A percentile compares a stretch with the other conserved stretches of the same genome.
These are phyloP conservation scores for Naso thynnoides DNA, from an alignment of 2,797 vertebrate species.

Conservation along the genomic window DNA sequence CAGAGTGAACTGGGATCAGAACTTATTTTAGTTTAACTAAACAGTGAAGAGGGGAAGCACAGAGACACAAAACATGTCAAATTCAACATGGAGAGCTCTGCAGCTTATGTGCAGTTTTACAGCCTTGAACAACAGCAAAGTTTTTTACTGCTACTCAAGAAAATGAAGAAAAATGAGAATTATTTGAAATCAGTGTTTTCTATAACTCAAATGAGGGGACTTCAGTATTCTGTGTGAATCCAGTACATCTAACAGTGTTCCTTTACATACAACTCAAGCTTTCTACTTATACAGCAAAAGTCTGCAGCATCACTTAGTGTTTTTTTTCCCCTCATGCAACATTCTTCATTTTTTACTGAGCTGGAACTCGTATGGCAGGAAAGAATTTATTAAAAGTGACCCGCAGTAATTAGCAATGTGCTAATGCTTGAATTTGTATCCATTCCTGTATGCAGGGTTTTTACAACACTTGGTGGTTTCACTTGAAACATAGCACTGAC, in stretches of 20 bases:
- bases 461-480: slow-evolving; percentile 79
- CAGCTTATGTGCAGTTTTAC: slow-evolving; percentile 20
- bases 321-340: slow-evolving; percentile 60
- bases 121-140: too few relatives aligned
- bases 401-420: slow-evolving; percentile 81
- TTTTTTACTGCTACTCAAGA: slow-evolving; percentile 6
- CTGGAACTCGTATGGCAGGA: slow-evolving; percentile 76
- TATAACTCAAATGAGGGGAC: slow-evolving; percentile 16
- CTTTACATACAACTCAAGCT: slow-evolving; percentile 23
- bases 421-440: slow-evolving; percentile 84
- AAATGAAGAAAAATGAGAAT: slow-evolving; percentile 36
- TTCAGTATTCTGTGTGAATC: slow-evolving; percentile 27
- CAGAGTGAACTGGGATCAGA: slow-evolving; percentile 24
- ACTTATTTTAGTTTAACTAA: slow-evolving; percentile 51
- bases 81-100: slow-evolving; percentile 12
- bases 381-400: slow-evolving; percentile 81
- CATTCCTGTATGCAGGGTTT: slow-evolving; percentile 74
- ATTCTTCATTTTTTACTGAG: slow-evolving; percentile 61
- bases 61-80: slow-evolving; percentile 38
- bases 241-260: slow-evolving; percentile 30
- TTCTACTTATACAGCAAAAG: slow-evolving; percentile 33
- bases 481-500: slow-evolving; percentile 83
- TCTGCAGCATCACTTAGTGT: slow-evolving; percentile 58
- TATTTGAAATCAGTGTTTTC: slow-evolving; percentile 22
- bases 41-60: slow-evolving; percentile 1